These are phyloP conservation scores for Miltochrista miniata DNA, from an alignment of 2,888 invertebrate genomes.

Conservation along the genomic window DNA sequence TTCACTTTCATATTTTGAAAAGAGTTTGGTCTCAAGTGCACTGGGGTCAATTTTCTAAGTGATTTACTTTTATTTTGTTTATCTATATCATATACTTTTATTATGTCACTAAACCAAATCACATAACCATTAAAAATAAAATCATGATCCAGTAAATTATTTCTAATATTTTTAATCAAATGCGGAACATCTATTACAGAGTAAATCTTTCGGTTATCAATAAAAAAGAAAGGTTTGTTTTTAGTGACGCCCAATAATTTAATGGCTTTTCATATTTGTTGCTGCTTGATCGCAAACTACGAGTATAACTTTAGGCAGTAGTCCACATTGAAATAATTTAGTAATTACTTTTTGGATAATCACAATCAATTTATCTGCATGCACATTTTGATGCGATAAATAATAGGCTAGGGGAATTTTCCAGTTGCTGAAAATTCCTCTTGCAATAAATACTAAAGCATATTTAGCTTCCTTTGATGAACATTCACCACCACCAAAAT, in stretches of 20 bases:
- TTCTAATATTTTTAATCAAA: constrained; percentile 23
- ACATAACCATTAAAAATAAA: background rate
- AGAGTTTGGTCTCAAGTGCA: too few relatives aligned
- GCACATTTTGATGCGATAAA: constrained; percentile 1
- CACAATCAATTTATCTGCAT: background rate
- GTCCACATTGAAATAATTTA: background rate
- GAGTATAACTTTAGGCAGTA: background rate
- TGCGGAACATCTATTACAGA: constrained; percentile 10
- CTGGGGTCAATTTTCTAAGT: background rate
- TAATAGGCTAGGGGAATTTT: constrained; percentile 22
- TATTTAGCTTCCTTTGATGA: constrained; percentile 14
- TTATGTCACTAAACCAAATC: constrained; percentile 1
- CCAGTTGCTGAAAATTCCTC: constrained; percentile 1
- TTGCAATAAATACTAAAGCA: constrained; percentile 16
- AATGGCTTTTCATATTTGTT: background rate
- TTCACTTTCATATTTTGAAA: constrained; percentile 12
- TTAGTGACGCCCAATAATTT: background rate
- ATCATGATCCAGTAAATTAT: constrained; percentile 13
- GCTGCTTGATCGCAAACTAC: background rate
- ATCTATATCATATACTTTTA: background rate
- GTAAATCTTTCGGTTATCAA: background rate
- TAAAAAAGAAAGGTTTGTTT: constrained; percentile 4
- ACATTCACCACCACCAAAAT: constrained; percentile 17
- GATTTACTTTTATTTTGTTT: constrained; percentile 3
- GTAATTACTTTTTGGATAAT: background rate